A percentile compares a stretch with the other conserved stretches of the same genome.
phyloP scores from a whole-genome alignment of 2,113 vertebrate species.

The Acinonyx jubatus region DNA sequence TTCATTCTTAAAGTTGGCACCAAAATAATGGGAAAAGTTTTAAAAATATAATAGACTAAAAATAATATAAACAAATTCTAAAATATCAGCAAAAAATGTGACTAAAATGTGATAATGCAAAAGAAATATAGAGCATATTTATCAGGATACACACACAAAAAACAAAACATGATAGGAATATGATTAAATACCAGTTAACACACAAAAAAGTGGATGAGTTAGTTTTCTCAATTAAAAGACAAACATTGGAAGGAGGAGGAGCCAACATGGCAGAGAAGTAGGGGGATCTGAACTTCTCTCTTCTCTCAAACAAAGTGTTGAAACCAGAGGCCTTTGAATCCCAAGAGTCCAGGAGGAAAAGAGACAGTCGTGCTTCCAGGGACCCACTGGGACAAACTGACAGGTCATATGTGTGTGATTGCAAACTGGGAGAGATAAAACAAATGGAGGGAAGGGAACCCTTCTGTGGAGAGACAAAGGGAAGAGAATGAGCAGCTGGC shows the following conservation, averaged over 20 bases:
- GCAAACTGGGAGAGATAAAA: no score
- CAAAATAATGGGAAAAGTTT: background rate
- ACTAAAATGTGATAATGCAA: background rate
- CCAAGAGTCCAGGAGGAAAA: no score
- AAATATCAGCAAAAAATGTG: background rate
- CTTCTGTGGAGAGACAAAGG: no score
- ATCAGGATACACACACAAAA: background rate
- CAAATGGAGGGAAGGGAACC: no score
- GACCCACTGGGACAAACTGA: no score
- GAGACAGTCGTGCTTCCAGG: no score
- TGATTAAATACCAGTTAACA: background rate
- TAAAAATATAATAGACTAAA: background rate
- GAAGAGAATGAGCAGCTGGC: no score
- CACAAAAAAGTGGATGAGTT: background rate
- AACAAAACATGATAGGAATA: background rate
- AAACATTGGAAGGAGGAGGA: background rate
- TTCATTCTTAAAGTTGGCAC: background rate
- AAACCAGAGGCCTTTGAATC: no score
- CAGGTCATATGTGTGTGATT: no score
- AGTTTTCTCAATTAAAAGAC: background rate
- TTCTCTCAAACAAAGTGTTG: no score
- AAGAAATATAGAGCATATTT: background rate
- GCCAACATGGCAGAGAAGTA: no score
- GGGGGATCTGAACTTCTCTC: no score
- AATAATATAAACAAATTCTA: background rate